Evolutionary conservation across 1,140 invertebrate species (phyloP).

Genomic region (Colletes gigas): DNA sequence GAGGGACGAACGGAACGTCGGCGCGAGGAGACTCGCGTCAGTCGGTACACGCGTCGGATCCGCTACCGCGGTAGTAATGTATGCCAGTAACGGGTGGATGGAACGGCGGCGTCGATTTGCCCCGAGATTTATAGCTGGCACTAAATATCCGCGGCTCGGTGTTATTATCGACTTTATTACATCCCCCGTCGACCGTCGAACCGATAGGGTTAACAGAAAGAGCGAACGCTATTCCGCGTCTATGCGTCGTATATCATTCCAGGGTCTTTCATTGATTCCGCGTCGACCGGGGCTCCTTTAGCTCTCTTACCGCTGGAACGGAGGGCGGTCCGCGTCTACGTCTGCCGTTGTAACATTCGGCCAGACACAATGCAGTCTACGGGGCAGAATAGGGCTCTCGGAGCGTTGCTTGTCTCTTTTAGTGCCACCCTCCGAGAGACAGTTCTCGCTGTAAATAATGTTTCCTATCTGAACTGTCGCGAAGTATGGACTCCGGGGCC

Average conservation of each 20-base stretch:
- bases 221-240: conserved; percentile 72
- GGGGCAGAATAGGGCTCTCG: conserved; percentile 17
- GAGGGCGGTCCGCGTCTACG: neutral
- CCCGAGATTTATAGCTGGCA: conserved; percentile 76
- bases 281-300: conserved; percentile 29
- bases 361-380: conserved; percentile 50
- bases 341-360: conserved; percentile 28
- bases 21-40: neutral
- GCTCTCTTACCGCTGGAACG: neutral
- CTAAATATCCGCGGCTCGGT: conserved; percentile 76
- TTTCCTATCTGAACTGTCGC: conserved; percentile 58
- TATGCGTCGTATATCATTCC: conserved; percentile 74
- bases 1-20: neutral
- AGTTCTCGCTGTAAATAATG: conserved; percentile 46
- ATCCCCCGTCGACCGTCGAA: conserved; percentile 34
- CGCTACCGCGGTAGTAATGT: conserved; percentile 70
- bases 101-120: conserved; percentile 75
- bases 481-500: conserved; percentile 18
- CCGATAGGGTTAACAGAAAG: conserved; percentile 76
- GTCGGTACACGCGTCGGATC: neutral
- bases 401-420: conserved; percentile 49
- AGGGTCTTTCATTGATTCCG: conserved; percentile 72
- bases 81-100: conserved; percentile 65
- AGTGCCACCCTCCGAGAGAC: conserved; percentile 30
- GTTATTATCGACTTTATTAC: conserved; percentile 79